Evolutionary conservation across 1,140 invertebrate genomes (phyloP).

Genomic region (Diorhabda sublineata): DNA sequence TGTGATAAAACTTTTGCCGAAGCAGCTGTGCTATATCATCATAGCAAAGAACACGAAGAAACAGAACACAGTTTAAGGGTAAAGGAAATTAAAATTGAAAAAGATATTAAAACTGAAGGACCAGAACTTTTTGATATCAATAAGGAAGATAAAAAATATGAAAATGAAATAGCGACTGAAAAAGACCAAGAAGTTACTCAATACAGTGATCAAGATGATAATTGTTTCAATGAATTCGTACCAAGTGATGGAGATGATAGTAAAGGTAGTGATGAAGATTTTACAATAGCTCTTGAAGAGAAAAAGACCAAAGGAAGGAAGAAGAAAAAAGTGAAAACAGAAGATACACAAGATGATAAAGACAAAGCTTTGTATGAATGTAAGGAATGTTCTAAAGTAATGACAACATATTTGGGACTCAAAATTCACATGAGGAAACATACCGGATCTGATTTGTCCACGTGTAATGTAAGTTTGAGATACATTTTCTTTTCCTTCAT

Average conservation of each 20-base stretch:
- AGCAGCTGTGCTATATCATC: conserved; percentile 30
- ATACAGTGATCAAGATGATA: conserved; percentile 5
- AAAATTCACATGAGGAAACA: conserved; percentile 41
- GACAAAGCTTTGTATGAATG: conserved; percentile 36
- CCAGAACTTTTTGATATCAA: conserved; percentile 11
- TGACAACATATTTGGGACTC: conserved; percentile 37
- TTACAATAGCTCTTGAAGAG: conserved; percentile 7
- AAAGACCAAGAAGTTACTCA: conserved; percentile 5
- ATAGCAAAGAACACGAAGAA: conserved; percentile 32
- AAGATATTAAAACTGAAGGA: conserved; percentile 16
- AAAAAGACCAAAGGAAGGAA: conserved; percentile 14
- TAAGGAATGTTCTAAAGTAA: conserved; percentile 40
- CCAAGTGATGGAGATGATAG: conserved; percentile 32
- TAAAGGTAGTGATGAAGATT: conserved; percentile 25
- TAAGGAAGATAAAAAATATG: not conserved
- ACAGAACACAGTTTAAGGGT: conserved; percentile 21
- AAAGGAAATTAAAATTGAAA: conserved; percentile 27
- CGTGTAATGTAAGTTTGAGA: conserved; percentile 32
- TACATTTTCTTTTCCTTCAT: not conserved
- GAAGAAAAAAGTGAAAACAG: conserved; percentile 6
- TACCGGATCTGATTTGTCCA: conserved; percentile 35
- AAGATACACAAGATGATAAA: conserved; percentile 13
- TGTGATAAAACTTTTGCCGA: conserved; percentile 33
- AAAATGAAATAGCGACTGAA: conserved; percentile 6
- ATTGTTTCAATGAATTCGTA: conserved; percentile 27